These are phyloP conservation scores for Lycorma delicatula DNA, from an alignment of 1,140 invertebrate genomes.

Conservation along the genomic window DNA sequence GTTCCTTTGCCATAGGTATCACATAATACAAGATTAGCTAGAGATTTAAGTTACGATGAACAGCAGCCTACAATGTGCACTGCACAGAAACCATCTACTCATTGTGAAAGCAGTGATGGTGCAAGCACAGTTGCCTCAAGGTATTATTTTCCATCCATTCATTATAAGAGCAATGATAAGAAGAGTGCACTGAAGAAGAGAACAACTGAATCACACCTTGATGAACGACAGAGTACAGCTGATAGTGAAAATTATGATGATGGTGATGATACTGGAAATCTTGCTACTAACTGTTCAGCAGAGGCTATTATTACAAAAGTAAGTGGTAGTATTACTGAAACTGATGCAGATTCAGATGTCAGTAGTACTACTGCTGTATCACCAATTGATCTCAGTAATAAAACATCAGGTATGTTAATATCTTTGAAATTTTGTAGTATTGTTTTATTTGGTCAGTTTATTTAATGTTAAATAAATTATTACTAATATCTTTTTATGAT, in stretches of 20 bases:
- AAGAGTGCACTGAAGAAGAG: slow-evolving; percentile 10
- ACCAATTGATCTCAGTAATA: slow-evolving; percentile 25
- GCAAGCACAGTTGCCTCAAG: slow-evolving; percentile 32
- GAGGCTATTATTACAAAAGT: too few relatives aligned
- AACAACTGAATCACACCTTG: not conserved
- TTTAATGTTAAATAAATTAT: too few relatives aligned
- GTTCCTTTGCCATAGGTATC: too few relatives aligned
- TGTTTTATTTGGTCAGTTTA: too few relatives aligned
- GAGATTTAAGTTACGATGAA: slow-evolving; percentile 6
- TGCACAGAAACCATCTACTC: not conserved
- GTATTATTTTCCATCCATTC: slow-evolving; percentile 40
- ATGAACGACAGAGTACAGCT: slow-evolving; percentile 2
- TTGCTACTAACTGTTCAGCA: too few relatives aligned
- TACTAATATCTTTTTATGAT: too few relatives aligned
- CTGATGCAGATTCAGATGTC: not conserved
- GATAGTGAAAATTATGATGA: too few relatives aligned
- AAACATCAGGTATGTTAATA: slow-evolving; percentile 12
- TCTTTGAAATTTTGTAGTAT: too few relatives aligned
- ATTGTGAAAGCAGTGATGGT: slow-evolving; percentile 11
- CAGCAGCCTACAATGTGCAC: too few relatives aligned
- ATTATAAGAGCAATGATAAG: slow-evolving; percentile 23
- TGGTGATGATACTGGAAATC: too few relatives aligned
- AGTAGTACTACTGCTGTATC: not conserved
- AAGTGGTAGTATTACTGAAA: too few relatives aligned
- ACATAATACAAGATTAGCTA: slow-evolving; percentile 21